A percentile compares a stretch with the other conserved stretches of the same genome.
phyloP scores from a whole-genome alignment of 2,888 invertebrate species.

The Matsumyia berberina region DNA sequence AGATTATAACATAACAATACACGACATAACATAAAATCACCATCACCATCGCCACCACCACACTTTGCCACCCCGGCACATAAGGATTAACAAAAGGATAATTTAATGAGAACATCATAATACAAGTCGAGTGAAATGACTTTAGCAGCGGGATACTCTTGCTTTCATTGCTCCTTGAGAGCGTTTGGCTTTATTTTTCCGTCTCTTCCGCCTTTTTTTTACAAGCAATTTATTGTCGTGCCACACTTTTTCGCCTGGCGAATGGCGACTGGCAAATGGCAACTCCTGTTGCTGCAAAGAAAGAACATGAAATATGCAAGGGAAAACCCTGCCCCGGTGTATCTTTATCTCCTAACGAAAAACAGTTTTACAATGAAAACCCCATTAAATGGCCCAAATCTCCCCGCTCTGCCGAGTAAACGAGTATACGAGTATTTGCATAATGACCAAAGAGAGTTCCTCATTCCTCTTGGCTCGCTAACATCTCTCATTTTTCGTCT shows the following conservation, averaged over 20 bases:
- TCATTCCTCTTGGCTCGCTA: neutral
- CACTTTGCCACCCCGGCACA: slow-evolving; percentile 34
- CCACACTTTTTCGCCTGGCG: slow-evolving; percentile 47
- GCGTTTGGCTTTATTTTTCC: slow-evolving; percentile 63
- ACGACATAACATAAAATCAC: slow-evolving; percentile 73
- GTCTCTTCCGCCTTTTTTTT: slow-evolving; percentile 41
- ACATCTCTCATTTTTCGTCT: slow-evolving; percentile 13
- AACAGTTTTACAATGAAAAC: slow-evolving; percentile 71
- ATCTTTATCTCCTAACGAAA: slow-evolving; percentile 66
- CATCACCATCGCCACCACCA: slow-evolving; percentile 37
- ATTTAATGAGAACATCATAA: slow-evolving; percentile 75
- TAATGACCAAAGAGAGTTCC: slow-evolving; percentile 69
- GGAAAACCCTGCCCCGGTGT: slow-evolving; percentile 48
- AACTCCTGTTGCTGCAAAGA: slow-evolving; percentile 71
- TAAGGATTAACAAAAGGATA: slow-evolving; percentile 76
- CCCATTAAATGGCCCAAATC: slow-evolving; percentile 63
- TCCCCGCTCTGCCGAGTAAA: slow-evolving; percentile 20
- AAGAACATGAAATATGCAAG: slow-evolving; percentile 66
- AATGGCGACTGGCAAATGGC: slow-evolving; percentile 1
- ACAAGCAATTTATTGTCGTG: slow-evolving; percentile 71
- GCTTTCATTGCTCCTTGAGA: slow-evolving; percentile 55
- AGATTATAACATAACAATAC: slow-evolving; percentile 76
- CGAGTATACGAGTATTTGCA: slow-evolving; percentile 49
- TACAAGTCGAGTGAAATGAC: slow-evolving; percentile 68
- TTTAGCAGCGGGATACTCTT: slow-evolving; percentile 62